These are phyloP conservation scores for Colostygia pectinataria DNA, from an alignment of 2,888 invertebrate genomes.

Conservation along the genomic window DNA sequence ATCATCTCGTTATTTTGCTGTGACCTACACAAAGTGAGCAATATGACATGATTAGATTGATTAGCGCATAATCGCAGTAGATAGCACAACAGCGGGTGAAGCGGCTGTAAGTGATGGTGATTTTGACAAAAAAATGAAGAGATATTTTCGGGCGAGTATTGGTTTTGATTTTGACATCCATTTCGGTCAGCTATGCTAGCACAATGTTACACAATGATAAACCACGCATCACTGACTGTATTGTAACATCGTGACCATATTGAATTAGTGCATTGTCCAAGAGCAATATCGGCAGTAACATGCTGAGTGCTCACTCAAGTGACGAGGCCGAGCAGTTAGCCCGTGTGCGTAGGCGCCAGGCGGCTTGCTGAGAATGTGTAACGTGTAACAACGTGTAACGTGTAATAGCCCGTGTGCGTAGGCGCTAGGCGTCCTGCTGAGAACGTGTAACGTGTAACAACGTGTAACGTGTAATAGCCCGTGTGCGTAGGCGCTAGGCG, in stretches of 20 bases:
- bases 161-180: too few relatives aligned
- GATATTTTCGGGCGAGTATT: too few relatives aligned
- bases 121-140: too few relatives aligned
- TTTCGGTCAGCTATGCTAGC: background rate
- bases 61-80: too few relatives aligned
- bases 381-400: background rate
- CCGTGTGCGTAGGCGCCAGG: slow-evolving; percentile 1
- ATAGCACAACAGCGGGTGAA: too few relatives aligned
- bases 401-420: slow-evolving; percentile 4
- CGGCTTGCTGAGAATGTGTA: slow-evolving; percentile 7
- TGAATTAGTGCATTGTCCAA: slow-evolving; percentile 12
- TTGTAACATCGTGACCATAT: slow-evolving; percentile 2
- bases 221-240: background rate
- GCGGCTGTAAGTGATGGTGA: too few relatives aligned
- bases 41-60: too few relatives aligned
- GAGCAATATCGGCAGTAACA: slow-evolving; percentile 3
- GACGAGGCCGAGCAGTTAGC: slow-evolving; percentile 1
- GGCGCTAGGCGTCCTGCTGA: too few relatives aligned
- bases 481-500: slow-evolving; percentile 2
- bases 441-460: background rate
- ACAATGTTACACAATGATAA: background rate
- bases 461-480: background rate
- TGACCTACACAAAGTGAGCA: too few relatives aligned
- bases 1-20: too few relatives aligned
- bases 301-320: slow-evolving; percentile 7